phyloP scores from a whole-genome alignment of 2,797 vertebrate species.

The Masticophis lateralis region DNA sequence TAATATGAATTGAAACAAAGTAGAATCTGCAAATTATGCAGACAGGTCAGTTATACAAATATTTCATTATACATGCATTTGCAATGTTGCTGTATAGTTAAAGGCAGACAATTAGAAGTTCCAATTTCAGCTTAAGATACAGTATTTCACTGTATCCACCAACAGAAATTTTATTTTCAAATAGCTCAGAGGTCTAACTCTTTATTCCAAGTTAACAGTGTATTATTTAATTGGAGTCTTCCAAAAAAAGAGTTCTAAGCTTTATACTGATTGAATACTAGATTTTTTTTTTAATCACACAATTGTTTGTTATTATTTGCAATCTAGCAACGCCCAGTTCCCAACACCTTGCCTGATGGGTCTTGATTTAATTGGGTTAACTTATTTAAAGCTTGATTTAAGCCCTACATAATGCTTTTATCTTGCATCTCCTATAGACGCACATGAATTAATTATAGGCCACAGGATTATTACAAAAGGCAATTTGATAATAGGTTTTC shows the following conservation, averaged over 20 bases:
- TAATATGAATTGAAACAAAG: conserved; percentile 35
- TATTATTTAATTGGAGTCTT: neutral
- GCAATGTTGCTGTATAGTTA: conserved; percentile 39
- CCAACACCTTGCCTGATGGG: neutral
- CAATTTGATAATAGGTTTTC: conserved; percentile 7
- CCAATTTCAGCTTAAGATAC: conserved; percentile 36
- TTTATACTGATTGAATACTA: neutral
- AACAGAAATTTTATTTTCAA: conserved; percentile 53
- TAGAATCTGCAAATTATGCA: conserved; percentile 31
- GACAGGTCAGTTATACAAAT: neutral
- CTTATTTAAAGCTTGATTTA: neutral
- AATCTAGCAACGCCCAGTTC: conserved; percentile 4
- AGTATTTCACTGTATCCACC: conserved; percentile 47
- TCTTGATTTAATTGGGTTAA: conserved; percentile 12
- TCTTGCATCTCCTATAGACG: neutral
- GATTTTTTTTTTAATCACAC: neutral
- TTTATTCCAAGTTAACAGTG: conserved; percentile 30
- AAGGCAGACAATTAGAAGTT: conserved; percentile 42
- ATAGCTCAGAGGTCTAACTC: conserved; percentile 31
- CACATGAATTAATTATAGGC: neutral
- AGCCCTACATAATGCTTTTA: conserved; percentile 8
- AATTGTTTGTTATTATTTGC: conserved; percentile 26
- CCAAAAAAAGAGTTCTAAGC: neutral
- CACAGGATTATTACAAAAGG: neutral
- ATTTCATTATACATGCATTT: conserved; percentile 33